These are phyloP conservation scores for Helarctos malayanus DNA, from an alignment of 2,797 vertebrate genomes.

Conservation along the genomic window DNA sequence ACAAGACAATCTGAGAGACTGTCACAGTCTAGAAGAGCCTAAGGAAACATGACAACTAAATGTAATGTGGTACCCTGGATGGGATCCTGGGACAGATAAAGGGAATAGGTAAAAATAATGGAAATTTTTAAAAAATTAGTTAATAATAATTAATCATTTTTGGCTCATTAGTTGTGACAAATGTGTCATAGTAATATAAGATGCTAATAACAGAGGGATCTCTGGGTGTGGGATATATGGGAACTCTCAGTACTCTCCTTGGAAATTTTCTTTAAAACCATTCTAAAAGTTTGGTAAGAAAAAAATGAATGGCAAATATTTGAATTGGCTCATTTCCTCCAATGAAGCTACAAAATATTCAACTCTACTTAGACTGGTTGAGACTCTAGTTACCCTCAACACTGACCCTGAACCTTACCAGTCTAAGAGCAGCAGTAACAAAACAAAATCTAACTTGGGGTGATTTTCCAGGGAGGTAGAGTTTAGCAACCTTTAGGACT, in stretches of 20 bases:
- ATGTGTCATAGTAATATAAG: neutral
- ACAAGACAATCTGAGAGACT: neutral
- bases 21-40: neutral
- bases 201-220: neutral
- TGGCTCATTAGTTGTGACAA: neutral
- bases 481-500: neutral
- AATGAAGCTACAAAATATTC: neutral
- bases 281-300: neutral
- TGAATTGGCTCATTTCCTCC: neutral
- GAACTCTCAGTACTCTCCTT: neutral
- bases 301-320: neutral
- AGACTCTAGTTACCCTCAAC: neutral
- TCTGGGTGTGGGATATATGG: neutral
- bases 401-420: neutral
- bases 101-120: neutral
- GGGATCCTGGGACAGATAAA: neutral
- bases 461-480: neutral
- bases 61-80: neutral
- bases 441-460: slow-evolving; percentile 22
- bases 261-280: neutral
- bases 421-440: neutral
- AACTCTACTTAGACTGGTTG: neutral
- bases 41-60: neutral
- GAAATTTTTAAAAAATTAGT: neutral
- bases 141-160: neutral